These are phyloP conservation scores for Antheraea pernyi DNA, from an alignment of 1,140 invertebrate species.

Conservation along the genomic window DNA sequence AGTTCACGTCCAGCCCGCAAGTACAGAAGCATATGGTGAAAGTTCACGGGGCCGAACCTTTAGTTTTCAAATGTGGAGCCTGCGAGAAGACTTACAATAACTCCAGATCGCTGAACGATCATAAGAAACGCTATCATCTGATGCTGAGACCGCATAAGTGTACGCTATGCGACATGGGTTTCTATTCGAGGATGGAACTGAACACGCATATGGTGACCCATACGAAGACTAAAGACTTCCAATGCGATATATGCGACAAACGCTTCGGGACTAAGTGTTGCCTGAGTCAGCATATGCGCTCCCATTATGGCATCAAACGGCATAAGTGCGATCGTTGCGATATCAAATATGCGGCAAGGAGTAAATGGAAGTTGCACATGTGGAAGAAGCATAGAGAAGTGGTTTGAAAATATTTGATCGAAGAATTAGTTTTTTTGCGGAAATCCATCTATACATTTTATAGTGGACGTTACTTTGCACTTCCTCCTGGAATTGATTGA, in stretches of 20 bases:
- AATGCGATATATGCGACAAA: slow-evolving; percentile 81
- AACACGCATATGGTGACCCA: slow-evolving; percentile 62
- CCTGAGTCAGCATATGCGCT: slow-evolving; percentile 17
- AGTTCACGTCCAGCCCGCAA: slow-evolving; percentile 26
- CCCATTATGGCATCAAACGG: slow-evolving; percentile 9
- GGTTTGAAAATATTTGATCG: neutral
- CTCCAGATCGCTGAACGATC: slow-evolving; percentile 19
- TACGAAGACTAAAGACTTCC: slow-evolving; percentile 85
- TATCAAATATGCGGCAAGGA: slow-evolving; percentile 4
- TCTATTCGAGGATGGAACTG: slow-evolving; percentile 25
- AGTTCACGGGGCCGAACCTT: slow-evolving; percentile 26
- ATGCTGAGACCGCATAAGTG: slow-evolving; percentile 25
- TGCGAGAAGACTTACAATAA: slow-evolving; percentile 32
- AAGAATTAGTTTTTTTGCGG: neutral
- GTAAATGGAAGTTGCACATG: slow-evolving; percentile 4
- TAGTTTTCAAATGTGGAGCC: slow-evolving; percentile 29
- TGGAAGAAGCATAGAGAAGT: slow-evolving; percentile 9
- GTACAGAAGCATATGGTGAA: slow-evolving; percentile 32
- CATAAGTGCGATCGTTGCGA: slow-evolving; percentile 10
- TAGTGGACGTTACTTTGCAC: too few relatives aligned
- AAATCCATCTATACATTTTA: too few relatives aligned
- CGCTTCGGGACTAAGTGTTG: slow-evolving; percentile 70
- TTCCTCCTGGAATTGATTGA: too few relatives aligned
- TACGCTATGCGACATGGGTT: slow-evolving; percentile 25
- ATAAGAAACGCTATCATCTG: slow-evolving; percentile 35